phyloP scores from a whole-genome alignment of 2,888 invertebrate species.

The Clistopyga incitator region DNA sequence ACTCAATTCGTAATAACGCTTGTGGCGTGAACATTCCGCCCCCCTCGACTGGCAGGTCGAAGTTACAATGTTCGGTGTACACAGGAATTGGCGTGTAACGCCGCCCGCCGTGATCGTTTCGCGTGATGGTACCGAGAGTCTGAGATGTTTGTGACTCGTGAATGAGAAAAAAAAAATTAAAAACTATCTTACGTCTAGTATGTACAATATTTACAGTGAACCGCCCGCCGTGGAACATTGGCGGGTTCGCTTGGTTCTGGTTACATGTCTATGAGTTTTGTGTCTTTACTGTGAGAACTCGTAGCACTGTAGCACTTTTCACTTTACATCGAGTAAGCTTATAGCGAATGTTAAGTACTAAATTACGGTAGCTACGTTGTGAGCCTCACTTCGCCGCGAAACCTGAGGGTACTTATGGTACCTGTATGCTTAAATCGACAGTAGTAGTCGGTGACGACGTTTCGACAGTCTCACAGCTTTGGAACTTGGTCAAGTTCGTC shows the following conservation, averaged over 20 bases:
- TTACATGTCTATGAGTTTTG: not conserved
- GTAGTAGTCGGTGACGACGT: not conserved
- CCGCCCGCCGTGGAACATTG: constrained; percentile 32
- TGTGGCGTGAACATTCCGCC: not conserved
- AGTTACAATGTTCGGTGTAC: not conserved
- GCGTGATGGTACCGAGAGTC: too few species aligned
- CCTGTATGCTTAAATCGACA: not conserved
- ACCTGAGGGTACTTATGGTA: constrained; percentile 1
- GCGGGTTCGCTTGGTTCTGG: not conserved
- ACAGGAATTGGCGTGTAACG: constrained; percentile 1
- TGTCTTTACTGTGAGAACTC: not conserved
- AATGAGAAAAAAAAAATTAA: too few species aligned
- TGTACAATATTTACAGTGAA: constrained; percentile 25
- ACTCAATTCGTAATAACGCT: too few species aligned
- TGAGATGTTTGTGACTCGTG: too few species aligned
- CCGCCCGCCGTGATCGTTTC: constrained; percentile 13
- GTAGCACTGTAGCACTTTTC: constrained; percentile 8
- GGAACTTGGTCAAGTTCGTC: not conserved
- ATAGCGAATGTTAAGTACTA: not conserved
- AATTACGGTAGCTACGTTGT: not conserved
- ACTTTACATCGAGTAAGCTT: constrained; percentile 25
- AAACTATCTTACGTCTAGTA: constrained; percentile 3
- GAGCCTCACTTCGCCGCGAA: constrained; percentile 31
- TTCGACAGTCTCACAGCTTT: not conserved
- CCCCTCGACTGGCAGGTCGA: constrained; percentile 9